Evolutionary conservation across 2,113 vertebrate genomes (phyloP), one percentile per base, ranked within the genome.

Genomic region (Toxostoma redivivum): DNA sequence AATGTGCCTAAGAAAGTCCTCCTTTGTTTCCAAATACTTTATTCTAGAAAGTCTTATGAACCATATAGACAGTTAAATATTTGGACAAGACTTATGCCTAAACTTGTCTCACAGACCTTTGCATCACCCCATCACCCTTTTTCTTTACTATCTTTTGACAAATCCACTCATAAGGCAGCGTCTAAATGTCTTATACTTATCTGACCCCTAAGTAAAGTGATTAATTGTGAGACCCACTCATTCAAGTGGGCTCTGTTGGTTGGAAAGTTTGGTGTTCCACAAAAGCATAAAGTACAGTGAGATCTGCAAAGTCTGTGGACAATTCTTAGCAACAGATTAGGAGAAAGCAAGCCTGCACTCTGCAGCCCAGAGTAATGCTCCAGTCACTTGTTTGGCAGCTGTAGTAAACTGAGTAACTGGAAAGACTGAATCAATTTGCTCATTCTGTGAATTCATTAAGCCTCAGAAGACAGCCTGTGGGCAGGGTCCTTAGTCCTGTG

Each of bases 341-440:
- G 23, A 73, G 20, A 54, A 50, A 78, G 44, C 9, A 64, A 93
- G 71, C 37, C 64, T 58, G 23, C 13, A 35, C 14, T 74, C 24
- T 40, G 47, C 30, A 78, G 58, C 38, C 66, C 71, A 53, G 38
- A 84, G 65, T 88, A 82, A 35, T 88, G 33, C 54, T 90, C 47
- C 51, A 86, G 71, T 83, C 62, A 88, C 65, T 93, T 86, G 40
- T 80, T 94, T 86, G 80, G 67, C 81, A 92, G 50, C 57, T 80
- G 45, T 70, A 86, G 71, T 78, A 95, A 93, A 94, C 45, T 62
- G 64, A 93, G 74, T 90, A 93, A 90, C 69, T 76, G 77, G 48
- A 73, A 64, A 60, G 51, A 42, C 48, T 74, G 73, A 80, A 94
- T 96, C 65, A 89, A 61, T 94, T 95, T 95, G 47, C 80, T 88